Evolutionary conservation across 2,797 vertebrate species (phyloP), one percentile per base, ranked within the genome.

Genomic region (Catostomus latipinnis): DNA sequence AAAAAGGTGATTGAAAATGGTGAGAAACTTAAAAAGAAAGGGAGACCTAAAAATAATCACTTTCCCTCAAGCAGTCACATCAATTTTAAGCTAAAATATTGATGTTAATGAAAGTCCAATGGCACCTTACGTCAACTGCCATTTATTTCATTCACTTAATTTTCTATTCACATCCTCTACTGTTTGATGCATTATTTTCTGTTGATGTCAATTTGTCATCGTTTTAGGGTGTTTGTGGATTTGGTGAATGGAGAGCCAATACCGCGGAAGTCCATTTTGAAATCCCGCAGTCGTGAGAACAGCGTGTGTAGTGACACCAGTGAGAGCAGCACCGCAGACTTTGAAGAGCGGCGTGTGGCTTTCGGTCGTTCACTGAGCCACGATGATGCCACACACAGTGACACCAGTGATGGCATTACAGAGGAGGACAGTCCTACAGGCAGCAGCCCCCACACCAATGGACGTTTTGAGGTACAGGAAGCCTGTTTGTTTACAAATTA

Each of bases 231-330:
- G 86, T 99, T 98, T 88, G 97, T 98, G 88, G 97, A 99, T 14
- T 91, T 98, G 85, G 96, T 95, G 87, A 97, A 98, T 76, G 97
- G 98, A 46, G 96, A 98, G 56, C 96, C 92, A 53, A 78, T 98
- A 53, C 98, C 98, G 80, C 94, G 97, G 65, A 99, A 99, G 92
- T 99, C 98, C 82, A 99, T 99, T 88, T 86, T 99, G 75, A 99
- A 99, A 91, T 98, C 96, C 0, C 96, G 98, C 7, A 99, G 97
- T 92, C 92, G 97, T 45, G 97, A 99, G 91, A 96, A 98, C 91
- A 98, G 97, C 50, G 95, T 98, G 71, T 99, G 97, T 87, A 99
- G 97, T 13, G 96, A 98, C 90, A 97, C 97, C 6, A 98, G 96
- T 46, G 97, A 98, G 89, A 95, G 96, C 94, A 97, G 98, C 75